phyloP scores from a whole-genome alignment of 2,797 vertebrate genomes.

The Enteromius thamalakanensis region DNA sequence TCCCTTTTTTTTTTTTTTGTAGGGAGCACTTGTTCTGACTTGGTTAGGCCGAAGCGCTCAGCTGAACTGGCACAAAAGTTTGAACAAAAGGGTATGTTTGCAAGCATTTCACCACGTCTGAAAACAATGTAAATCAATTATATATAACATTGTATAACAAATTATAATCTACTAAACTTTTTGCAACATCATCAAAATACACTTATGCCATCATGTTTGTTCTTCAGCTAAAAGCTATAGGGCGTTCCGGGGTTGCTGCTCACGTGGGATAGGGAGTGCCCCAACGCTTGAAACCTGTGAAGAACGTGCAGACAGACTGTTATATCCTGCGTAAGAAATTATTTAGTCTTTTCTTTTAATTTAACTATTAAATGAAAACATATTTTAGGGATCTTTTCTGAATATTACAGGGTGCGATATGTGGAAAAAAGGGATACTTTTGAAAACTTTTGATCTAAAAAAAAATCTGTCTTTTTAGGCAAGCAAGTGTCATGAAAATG shows the following conservation, averaged over 20 bases:
- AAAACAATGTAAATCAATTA: not conserved
- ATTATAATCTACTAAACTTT: not conserved
- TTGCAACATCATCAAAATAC: not conserved
- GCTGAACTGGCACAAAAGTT: not conserved
- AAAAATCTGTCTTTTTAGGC: no score
- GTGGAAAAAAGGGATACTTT: no score
- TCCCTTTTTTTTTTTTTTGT: conserved; percentile 55
- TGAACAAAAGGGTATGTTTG: conserved; percentile 24
- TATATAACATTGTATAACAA: no score
- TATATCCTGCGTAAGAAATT: not conserved
- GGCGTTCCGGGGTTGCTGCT: conserved; percentile 66
- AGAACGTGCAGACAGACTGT: conserved; percentile 58
- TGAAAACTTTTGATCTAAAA: no score
- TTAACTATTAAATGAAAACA: not conserved
- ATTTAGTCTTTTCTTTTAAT: not conserved
- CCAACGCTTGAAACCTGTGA: conserved; percentile 69
- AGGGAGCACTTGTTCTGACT: conserved; percentile 78
- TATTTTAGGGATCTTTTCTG: not conserved
- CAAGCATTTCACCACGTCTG: not conserved
- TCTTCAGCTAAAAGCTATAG: conserved; percentile 69
- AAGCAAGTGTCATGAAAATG: no score
- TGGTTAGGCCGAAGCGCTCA: conserved; percentile 77
- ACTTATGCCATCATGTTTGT: not conserved
- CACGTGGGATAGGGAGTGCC: conserved; percentile 65
- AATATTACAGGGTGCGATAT: not conserved